Conservation (phyloP, 2,113 vertebrate genomes). For the Baryphthengus martii region DNA sequence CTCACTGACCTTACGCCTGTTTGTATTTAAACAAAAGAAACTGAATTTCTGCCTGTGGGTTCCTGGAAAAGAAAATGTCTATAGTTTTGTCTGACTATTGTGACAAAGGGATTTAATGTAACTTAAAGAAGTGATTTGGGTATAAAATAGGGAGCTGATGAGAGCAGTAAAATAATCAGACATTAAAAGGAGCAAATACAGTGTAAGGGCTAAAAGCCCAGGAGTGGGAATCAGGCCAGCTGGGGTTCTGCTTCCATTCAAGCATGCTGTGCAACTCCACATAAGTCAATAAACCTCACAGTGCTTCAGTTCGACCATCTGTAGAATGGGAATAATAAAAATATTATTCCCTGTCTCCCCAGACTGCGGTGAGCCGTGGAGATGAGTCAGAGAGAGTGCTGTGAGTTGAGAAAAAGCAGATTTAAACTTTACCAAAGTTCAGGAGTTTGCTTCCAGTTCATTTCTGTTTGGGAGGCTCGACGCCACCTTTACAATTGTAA, state of each 20-base stretch:
- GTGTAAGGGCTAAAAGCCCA: not conserved
- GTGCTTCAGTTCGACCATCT: slow-evolving; percentile 43
- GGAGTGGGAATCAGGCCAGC: slow-evolving; percentile 54
- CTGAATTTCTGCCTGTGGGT: not conserved
- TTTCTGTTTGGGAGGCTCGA: slow-evolving; percentile 26
- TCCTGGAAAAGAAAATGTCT: not conserved
- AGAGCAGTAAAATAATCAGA: slow-evolving; percentile 44
- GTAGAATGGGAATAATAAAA: slow-evolving; percentile 59
- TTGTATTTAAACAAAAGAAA: slow-evolving; percentile 6
- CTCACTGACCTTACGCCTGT: not conserved
- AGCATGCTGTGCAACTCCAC: slow-evolving; percentile 43
- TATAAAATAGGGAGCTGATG: slow-evolving; percentile 14
- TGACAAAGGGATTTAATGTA: not conserved
- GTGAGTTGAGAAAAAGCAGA: slow-evolving; percentile 56
- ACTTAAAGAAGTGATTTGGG: slow-evolving; percentile 2
- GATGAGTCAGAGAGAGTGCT: slow-evolving; percentile 42
- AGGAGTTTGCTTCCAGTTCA: slow-evolving; percentile 45
- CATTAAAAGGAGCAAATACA: slow-evolving; percentile 29
- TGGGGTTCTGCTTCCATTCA: slow-evolving; percentile 62
- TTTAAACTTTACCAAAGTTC: slow-evolving; percentile 57
- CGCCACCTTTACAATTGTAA: not conserved
- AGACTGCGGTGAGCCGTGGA: slow-evolving; percentile 35
- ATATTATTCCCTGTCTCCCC: slow-evolving; percentile 64
- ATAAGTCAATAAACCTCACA: slow-evolving; percentile 65
- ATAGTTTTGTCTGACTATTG: not conserved